A percentile compares a stretch with the other conserved stretches of the same genome.
Evolutionary conservation across 2,888 invertebrate genomes (phyloP).

Genomic region (Chaetoderma sp.): DNA sequence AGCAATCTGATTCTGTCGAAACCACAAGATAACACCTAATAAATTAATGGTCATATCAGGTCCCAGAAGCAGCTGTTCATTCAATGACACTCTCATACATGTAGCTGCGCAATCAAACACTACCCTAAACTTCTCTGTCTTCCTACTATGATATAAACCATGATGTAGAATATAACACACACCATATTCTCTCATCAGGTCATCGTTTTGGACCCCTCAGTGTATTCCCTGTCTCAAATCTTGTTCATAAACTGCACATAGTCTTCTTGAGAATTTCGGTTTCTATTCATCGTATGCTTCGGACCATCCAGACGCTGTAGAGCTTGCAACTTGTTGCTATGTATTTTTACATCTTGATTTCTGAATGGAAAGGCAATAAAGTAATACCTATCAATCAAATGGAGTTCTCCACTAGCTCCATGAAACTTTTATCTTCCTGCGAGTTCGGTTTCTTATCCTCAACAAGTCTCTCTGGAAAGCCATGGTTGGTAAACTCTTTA

Average conservation of each 20-base stretch:
- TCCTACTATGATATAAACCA: too few relatives aligned
- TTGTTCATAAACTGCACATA: not conserved
- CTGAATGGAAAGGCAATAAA: slow-evolving; percentile 16
- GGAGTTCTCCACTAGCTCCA: slow-evolving; percentile 11
- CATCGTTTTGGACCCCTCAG: too few relatives aligned
- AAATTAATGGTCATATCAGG: not conserved
- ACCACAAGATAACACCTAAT: not conserved
- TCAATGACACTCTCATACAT: not conserved
- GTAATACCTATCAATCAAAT: slow-evolving; percentile 23
- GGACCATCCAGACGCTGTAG: slow-evolving; percentile 3
- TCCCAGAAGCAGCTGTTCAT: not conserved
- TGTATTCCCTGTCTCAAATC: too few relatives aligned
- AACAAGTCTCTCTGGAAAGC: slow-evolving; percentile 28
- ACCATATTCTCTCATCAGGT: too few relatives aligned
- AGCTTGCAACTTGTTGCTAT: slow-evolving; percentile 1
- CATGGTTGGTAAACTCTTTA: slow-evolving; percentile 19
- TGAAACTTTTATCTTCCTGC: slow-evolving; percentile 22
- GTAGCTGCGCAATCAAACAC: not conserved
- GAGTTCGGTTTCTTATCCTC: slow-evolving; percentile 25
- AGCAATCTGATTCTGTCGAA: not conserved
- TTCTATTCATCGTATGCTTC: too few relatives aligned
- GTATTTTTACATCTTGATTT: not conserved
- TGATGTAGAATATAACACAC: too few relatives aligned
- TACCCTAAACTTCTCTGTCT: too few relatives aligned
- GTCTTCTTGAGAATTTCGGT: not conserved